phyloP scores from a whole-genome alignment of 2,888 invertebrate species.

The Sipha maydis region DNA sequence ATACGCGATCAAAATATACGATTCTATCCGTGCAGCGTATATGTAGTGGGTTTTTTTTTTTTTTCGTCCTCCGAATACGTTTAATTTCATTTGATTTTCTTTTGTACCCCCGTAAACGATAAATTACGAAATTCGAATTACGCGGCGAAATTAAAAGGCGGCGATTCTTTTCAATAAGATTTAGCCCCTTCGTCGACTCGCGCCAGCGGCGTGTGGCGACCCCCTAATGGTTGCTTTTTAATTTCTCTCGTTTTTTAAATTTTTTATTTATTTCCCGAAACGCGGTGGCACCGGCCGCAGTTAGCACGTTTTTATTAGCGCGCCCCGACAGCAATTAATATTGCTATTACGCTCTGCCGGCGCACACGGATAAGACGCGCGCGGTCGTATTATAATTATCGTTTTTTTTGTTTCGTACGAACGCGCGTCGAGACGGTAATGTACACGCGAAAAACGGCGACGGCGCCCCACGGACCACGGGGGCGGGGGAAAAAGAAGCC shows the following conservation, averaged over 20 bases:
- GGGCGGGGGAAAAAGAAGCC: background rate
- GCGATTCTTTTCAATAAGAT: slow-evolving; percentile 46
- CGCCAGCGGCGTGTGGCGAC: background rate
- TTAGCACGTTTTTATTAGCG: slow-evolving; percentile 47
- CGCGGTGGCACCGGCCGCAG: slow-evolving; percentile 19
- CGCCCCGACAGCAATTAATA: slow-evolving; percentile 42
- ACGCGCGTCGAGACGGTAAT: background rate
- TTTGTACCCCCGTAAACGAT: background rate
- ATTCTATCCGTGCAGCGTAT: background rate
- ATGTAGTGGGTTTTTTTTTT: background rate
- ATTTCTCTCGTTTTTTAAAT: slow-evolving; percentile 12
- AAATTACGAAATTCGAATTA: slow-evolving; percentile 46
- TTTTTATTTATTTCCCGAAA: slow-evolving; percentile 7
- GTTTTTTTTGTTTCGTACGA: no score
- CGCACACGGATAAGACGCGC: background rate
- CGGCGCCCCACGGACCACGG: background rate
- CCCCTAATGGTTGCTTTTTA: slow-evolving; percentile 37
- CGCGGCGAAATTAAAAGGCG: slow-evolving; percentile 1
- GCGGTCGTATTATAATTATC: no score
- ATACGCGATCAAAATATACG: background rate
- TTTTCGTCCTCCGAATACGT: background rate
- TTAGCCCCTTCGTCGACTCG: background rate
- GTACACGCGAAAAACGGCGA: background rate
- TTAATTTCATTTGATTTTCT: background rate
- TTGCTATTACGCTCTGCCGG: background rate